Evolutionary conservation across 1,140 invertebrate genomes (phyloP).

Genomic region (Achroia grisella): DNA sequence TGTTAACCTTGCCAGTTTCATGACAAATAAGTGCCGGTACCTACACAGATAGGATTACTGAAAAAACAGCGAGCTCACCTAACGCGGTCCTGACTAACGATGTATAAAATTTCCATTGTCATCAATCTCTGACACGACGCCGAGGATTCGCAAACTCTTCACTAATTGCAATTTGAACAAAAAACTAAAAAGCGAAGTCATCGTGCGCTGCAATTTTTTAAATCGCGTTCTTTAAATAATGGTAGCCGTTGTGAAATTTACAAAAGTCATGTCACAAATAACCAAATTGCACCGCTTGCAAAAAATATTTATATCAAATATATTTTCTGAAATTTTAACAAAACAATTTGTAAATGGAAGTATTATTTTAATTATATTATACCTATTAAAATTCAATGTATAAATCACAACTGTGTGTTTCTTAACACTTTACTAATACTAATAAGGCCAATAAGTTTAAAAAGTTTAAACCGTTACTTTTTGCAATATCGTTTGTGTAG

Average conservation of each 20-base stretch:
- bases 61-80: conserved; percentile 64
- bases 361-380: too few relatives aligned
- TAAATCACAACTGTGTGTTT: too few relatives aligned
- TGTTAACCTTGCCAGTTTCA: conserved; percentile 21
- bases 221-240: conserved; percentile 37
- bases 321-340: too few relatives aligned
- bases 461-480: too few relatives aligned
- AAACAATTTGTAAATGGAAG: too few relatives aligned
- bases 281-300: background rate
- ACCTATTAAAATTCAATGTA: too few relatives aligned
- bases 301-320: background rate
- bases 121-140: conserved; percentile 70
- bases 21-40: conserved; percentile 36
- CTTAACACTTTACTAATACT: too few relatives aligned
- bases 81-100: conserved; percentile 66
- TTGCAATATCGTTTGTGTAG: too few relatives aligned
- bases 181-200: conserved; percentile 66
- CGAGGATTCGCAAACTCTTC: conserved; percentile 68
- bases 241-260: conserved; percentile 9
- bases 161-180: conserved; percentile 72
- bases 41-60: conserved; percentile 52
- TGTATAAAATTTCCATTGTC: conserved; percentile 73
- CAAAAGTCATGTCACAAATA: conserved; percentile 18
- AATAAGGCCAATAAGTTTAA: too few relatives aligned
- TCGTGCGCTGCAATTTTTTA: conserved; percentile 59